Conservation (phyloP, 2,113 vertebrate species). For the Gallinago media region DNA sequence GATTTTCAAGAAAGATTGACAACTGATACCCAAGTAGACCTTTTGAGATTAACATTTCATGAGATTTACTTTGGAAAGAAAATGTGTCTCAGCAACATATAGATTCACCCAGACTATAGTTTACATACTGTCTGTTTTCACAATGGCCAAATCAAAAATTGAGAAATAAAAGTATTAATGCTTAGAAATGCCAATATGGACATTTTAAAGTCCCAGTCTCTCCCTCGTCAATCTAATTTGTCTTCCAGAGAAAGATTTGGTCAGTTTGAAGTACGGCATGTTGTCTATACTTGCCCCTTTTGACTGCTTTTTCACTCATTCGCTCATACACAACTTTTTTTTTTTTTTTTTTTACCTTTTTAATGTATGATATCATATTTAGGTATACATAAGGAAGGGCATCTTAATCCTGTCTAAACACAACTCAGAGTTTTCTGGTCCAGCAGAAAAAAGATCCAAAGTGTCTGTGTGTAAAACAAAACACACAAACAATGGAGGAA, state of each 20-base stretch:
- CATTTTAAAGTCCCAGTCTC: neutral
- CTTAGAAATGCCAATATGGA: neutral
- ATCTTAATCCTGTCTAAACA: neutral
- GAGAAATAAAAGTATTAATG: neutral
- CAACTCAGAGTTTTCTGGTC: neutral
- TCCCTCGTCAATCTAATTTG: neutral
- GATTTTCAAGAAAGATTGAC: slow-evolving; percentile 35
- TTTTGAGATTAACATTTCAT: slow-evolving; percentile 5
- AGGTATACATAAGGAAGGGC: neutral
- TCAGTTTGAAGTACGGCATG: neutral
- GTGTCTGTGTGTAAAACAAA: neutral
- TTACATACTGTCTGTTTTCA: neutral
- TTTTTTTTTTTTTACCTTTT: neutral
- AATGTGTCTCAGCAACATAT: neutral
- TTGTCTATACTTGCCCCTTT: neutral
- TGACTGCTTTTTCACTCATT: neutral
- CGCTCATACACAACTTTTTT: neutral
- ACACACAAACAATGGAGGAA: neutral
- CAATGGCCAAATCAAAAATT: neutral
- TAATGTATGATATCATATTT: accelerated
- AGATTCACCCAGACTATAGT: neutral
- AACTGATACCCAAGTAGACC: slow-evolving; percentile 4
- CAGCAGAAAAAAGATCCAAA: neutral
- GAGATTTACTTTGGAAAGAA: neutral
- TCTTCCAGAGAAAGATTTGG: neutral